Evolutionary conservation across 2,888 invertebrate species (phyloP).

Genomic region (Drosophila anomelani): DNA sequence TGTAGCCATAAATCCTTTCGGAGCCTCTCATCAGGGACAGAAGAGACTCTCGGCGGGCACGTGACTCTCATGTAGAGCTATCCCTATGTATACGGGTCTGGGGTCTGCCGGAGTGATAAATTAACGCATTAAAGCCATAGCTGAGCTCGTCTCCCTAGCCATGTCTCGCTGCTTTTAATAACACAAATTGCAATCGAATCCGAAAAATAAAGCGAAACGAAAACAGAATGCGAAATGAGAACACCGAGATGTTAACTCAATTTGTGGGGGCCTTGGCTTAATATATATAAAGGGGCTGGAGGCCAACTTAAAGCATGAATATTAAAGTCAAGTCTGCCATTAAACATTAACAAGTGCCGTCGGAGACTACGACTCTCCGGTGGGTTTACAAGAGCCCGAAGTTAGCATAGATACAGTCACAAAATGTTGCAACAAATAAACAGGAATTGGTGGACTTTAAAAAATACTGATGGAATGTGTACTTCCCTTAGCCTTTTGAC

Average conservation of each 20-base stretch:
- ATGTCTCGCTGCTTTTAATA: conserved; percentile 63
- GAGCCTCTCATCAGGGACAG: conserved; percentile 39
- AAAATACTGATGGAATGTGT: background rate
- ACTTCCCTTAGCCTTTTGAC: conserved; percentile 1
- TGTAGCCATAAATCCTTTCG: conserved; percentile 48
- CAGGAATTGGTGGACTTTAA: background rate
- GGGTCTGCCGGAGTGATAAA: conserved; percentile 53
- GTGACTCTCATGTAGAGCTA: conserved; percentile 37
- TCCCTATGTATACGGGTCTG: background rate
- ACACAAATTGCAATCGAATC: conserved; percentile 78
- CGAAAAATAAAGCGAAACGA: conserved; percentile 49
- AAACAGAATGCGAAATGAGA: conserved; percentile 65
- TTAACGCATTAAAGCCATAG: conserved; percentile 69
- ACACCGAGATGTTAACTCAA: conserved; percentile 49
- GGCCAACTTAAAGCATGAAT: conserved; percentile 34
- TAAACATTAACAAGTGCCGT: conserved; percentile 28
- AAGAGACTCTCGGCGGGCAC: conserved; percentile 28
- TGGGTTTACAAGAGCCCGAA: background rate
- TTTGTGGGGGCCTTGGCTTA: conserved; percentile 36
- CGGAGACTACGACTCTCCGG: background rate
- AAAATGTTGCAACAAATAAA: conserved; percentile 2
- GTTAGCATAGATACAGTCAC: background rate
- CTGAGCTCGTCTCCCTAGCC: background rate
- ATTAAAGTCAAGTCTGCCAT: conserved; percentile 8
- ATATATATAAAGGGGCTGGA: background rate